Evolutionary conservation across 2,888 invertebrate genomes (phyloP), one percentile per base, ranked within the genome.

Genomic region (Troides aeacus): DNA sequence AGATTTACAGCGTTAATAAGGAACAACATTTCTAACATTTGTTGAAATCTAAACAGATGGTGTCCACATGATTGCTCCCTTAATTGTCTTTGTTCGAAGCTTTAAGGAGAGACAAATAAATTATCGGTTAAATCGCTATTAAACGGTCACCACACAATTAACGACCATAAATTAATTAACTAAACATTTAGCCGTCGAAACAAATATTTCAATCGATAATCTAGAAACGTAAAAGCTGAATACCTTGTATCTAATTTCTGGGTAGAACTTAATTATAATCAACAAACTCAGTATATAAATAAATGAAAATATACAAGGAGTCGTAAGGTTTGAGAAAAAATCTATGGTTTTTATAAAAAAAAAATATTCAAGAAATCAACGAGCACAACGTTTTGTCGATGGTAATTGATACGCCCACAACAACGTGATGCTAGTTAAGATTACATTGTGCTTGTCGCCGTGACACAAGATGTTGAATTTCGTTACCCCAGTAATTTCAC

Each of bases 141-240:
- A 24, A 50, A 21, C 36, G 21, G 58, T 58, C 21, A 57, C 62
- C 46, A 10, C 18, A 42, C 58, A 68, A 68, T 68, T 68, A 68
- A 21, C 63, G 58, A 18, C 62, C 8, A 68, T 63, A 68, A 63
- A 68, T 68, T 63, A 63, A 59, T 68, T 50, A 68, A 68, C 18
- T n/a, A 42, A 57, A 58, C 57, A 30, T 58, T 63, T 18, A 23
- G 23, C 7, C 21, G 59, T 36, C 21, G n/a, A 23, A 50, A 68
- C 59, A 59, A 59, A 63, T 59, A 50, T 59, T 68, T 42, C 57
- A 42, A 68, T 68, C n/a, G 30, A 60, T 60, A 7, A 53, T n/a
- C n/a, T 12, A 7, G 18, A 53, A n/a, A 53, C n/a, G 1, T n/a
- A n/a, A 12, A 53, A 53, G n/a, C n/a, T 53, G 6, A 46, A 18